Conservation (phyloP, 2,113 vertebrate genomes). For the Heliornis fulica region DNA sequence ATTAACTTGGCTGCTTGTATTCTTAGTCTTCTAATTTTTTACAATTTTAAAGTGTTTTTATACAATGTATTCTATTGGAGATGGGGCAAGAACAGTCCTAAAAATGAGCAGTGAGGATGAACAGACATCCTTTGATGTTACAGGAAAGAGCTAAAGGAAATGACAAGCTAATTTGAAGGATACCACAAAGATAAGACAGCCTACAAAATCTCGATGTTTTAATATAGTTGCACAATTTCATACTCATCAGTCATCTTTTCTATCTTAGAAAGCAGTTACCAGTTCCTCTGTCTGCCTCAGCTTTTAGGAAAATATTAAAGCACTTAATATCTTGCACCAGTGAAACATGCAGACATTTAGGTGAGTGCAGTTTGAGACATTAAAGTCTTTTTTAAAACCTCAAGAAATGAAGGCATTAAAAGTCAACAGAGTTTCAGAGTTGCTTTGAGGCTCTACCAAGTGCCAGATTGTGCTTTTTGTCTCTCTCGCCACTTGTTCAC, state of each 20-base stretch:
- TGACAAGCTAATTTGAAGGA: not conserved
- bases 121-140: not conserved
- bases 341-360: not conserved
- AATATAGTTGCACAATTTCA: not conserved
- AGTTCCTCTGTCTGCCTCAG: not conserved
- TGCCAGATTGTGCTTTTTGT: not conserved
- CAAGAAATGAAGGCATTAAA: not conserved
- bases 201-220: not conserved
- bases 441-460: not conserved
- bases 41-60: not conserved
- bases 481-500: fast-evolving
- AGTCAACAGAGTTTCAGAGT: not conserved
- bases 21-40: not conserved
- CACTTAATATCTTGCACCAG: not conserved
- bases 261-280: not conserved
- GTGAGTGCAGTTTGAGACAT: not conserved
- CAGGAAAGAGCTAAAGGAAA: not conserved
- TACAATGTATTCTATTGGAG: not conserved
- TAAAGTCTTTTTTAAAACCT: not conserved
- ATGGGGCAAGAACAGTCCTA: not conserved
- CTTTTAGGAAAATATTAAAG: not conserved
- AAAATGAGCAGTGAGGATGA: not conserved
- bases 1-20: not conserved
- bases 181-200: not conserved
- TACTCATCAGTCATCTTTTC: not conserved